Evolutionary conservation across 2,797 vertebrate genomes (phyloP), one percentile per base, ranked within the genome.

Genomic region (Hozukius guyotensis): DNA sequence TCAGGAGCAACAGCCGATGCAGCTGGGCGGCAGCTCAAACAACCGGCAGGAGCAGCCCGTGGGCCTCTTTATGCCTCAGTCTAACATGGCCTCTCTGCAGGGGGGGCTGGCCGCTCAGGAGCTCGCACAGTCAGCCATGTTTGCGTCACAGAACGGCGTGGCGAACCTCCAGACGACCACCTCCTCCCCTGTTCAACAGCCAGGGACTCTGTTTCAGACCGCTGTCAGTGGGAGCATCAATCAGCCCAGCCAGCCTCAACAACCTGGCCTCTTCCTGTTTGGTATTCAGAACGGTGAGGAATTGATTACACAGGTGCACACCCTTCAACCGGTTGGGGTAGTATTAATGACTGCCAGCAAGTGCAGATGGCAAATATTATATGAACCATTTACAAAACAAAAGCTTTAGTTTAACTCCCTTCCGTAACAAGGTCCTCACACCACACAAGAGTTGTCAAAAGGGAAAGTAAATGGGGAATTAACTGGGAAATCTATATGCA

Each of bases 251-350:
- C 97, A 97, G 10, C 94, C 97, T 81, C 97, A 96, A 52, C 98
- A 97, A 87, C 92, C 97, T 2, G 97, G 97, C 90, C 97, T 99
- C 82, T 99, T 98, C 93, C 96, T 99, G 25, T 99, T 98, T 53
- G 97, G 97, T 80, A 98, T 99, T 89, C 97, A 98, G 46, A 99
- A 97, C 24, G 98, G 99, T 99, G 94, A 98, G 96, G 4, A 66
- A 65, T 27, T 29, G 3, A 72, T 49, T 18, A 64, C n/a, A 63
- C 31, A 38, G 22, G 9, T 57, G 25, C 12, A 70, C 4, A 1
- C 4, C 46, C 16, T 52, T 61, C 2, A 78, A 65, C 68, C 24
- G 31, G 34, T 14, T 42, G 10, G 61, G 13, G 36, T 16, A 10
- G 13, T 22, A 34, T 20, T 13, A 18, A 16, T 70, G 18, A 77